Percentiles rank a stretch among this genome's conserved stretches.
phyloP scores from a whole-genome alignment of 1,140 invertebrate species.

The Drosophila sulfurigaster region DNA sequence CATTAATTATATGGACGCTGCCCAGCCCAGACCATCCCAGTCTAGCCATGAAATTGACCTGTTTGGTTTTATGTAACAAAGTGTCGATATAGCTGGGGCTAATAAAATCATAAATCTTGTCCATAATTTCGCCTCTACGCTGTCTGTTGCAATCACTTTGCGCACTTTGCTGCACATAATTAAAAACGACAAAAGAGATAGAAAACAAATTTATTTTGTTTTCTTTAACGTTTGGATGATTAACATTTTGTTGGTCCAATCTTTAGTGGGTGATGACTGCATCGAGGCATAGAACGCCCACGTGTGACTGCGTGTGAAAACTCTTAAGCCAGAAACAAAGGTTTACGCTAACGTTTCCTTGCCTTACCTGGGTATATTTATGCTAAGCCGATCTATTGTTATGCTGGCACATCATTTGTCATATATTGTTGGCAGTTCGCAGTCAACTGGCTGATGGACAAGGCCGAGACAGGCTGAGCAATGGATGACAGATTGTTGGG shows the following conservation, averaged over 20 bases:
- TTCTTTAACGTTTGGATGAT: constrained; percentile 54
- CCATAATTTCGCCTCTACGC: constrained; percentile 52
- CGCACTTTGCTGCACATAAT: constrained; percentile 72
- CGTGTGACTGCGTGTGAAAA: constrained; percentile 72
- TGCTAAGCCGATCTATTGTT: constrained; percentile 70
- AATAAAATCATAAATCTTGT: constrained; percentile 79
- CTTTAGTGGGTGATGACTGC: constrained; percentile 53
- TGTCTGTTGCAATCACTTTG: constrained; percentile 62
- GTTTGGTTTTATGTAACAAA: constrained; percentile 68
- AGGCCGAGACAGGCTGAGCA: constrained; percentile 39
- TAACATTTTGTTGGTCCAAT: constrained; percentile 66
- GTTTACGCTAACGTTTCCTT: constrained; percentile 20
- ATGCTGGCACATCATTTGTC: constrained; percentile 68
- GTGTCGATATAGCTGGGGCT: constrained; percentile 63
- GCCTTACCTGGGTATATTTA: constrained; percentile 13
- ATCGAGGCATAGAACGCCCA: constrained; percentile 61
- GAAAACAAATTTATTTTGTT: constrained; percentile 40
- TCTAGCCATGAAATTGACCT: constrained; percentile 41
- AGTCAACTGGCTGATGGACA: constrained; percentile 42
- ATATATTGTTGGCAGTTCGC: constrained; percentile 14
- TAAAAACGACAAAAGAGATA: constrained; percentile 22
- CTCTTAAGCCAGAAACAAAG: constrained; percentile 57
- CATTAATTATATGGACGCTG: constrained; percentile 64
- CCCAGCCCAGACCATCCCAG: constrained; percentile 12
- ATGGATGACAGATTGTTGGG: constrained; percentile 30